phyloP scores from a whole-genome alignment of 2,888 invertebrate species.

The Loripinus fragilis region DNA sequence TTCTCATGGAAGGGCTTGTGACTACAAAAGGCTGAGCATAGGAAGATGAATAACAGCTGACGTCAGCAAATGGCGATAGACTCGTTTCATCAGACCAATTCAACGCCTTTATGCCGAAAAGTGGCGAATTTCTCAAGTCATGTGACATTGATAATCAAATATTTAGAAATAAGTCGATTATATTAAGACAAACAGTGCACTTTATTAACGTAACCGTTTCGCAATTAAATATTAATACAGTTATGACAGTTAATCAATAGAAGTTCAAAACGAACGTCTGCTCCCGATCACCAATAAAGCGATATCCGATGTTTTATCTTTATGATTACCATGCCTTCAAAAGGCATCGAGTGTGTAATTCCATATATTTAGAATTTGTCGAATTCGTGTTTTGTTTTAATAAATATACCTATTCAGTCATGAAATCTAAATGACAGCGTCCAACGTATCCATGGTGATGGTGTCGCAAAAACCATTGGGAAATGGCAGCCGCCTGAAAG shows the following conservation, averaged over 20 bases:
- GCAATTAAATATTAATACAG: conserved; percentile 7
- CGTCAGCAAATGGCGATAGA: background rate
- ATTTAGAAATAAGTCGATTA: conserved; percentile 12
- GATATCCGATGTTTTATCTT: no score
- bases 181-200: conserved; percentile 8
- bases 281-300: background rate
- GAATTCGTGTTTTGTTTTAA: no score
- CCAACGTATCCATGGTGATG: conserved; percentile 44
- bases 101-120: background rate
- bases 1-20: no score
- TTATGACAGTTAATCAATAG: conserved; percentile 9
- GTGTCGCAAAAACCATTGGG: conserved; percentile 31
- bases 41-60: background rate
- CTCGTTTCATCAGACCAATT: background rate
- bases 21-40: no score
- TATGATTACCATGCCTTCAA: no score
- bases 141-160: conserved; percentile 6
- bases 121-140: background rate
- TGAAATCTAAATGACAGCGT: conserved; percentile 11
- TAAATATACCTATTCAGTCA: background rate
- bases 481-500: conserved; percentile 9
- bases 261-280: background rate
- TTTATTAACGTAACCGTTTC: background rate
- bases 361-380: no score
- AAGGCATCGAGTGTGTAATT: no score